These are phyloP conservation scores for Jordanella pulchra DNA, from an alignment of 2,797 vertebrate species.

Conservation along the genomic window DNA sequence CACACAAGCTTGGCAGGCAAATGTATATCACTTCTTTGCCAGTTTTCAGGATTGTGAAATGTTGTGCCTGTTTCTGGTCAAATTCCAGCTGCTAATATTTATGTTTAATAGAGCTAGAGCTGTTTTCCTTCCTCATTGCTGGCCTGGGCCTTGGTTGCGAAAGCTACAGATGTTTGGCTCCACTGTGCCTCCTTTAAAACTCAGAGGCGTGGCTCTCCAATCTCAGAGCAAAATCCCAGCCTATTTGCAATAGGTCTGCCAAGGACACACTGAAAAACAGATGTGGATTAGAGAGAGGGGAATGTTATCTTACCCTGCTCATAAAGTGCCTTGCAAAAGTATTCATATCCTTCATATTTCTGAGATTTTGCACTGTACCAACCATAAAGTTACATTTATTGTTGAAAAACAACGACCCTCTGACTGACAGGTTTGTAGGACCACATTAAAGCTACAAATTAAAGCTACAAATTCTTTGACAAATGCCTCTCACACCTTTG, in stretches of 20 bases:
- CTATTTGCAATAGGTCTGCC: constrained; percentile 15
- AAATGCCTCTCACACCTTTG: neutral
- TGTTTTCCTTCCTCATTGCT: constrained; percentile 36
- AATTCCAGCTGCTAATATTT: constrained; percentile 58
- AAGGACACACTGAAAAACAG: constrained; percentile 32
- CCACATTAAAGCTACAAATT: neutral
- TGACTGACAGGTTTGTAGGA: neutral
- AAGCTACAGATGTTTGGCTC: constrained; percentile 74
- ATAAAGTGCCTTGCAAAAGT: neutral
- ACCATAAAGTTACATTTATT: neutral
- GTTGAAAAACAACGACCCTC: neutral
- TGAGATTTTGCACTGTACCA: neutral
- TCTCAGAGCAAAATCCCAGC: constrained; percentile 51
- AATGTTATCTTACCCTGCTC: neutral
- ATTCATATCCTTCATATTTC: neutral
- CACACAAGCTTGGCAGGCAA: constrained; percentile 17
- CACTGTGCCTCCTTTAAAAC: constrained; percentile 33
- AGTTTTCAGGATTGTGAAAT: constrained; percentile 49
- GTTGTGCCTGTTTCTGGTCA: constrained; percentile 46
- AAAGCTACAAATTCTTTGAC: neutral
- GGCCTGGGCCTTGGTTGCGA: constrained; percentile 56
- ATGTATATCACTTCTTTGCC: constrained; percentile 14
- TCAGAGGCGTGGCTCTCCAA: constrained; percentile 41
- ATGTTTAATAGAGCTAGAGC: constrained; percentile 49
- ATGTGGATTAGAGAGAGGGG: neutral